Conservation (phyloP, 2,113 vertebrate species). For the Onychostoma macrolepis region DNA sequence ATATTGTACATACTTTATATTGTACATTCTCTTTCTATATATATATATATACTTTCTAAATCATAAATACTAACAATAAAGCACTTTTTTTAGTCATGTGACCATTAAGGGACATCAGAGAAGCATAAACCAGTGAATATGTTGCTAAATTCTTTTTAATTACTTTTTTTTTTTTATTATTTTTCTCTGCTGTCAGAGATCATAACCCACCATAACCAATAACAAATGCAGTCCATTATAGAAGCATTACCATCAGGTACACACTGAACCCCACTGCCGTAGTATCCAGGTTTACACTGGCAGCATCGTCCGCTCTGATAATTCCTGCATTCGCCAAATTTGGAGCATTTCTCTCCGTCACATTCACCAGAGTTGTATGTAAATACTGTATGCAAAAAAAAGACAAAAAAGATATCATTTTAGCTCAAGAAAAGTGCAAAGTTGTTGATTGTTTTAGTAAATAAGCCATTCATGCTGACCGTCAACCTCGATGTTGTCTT, state of each 20-base stretch:
- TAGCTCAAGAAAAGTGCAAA: not conserved
- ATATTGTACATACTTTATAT: not conserved
- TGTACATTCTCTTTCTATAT: no score
- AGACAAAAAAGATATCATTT: constrained; percentile 45
- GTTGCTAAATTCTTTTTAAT: no score
- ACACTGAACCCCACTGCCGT: constrained; percentile 90
- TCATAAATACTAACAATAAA: no score
- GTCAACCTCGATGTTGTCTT: not conserved
- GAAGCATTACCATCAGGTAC: constrained; percentile 86
- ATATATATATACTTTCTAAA: no score
- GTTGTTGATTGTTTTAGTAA: not conserved
- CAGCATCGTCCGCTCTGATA: constrained; percentile 88
- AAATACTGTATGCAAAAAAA: constrained; percentile 79
- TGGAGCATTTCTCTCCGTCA: constrained; percentile 83
- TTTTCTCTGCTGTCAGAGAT: not conserved
- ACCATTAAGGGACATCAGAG: no score
- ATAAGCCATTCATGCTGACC: not conserved
- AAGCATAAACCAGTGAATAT: not conserved
- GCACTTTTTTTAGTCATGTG: no score
- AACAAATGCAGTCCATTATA: not conserved
- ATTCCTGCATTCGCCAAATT: constrained; percentile 86
- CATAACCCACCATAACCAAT: not conserved
- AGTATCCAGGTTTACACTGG: constrained; percentile 87
- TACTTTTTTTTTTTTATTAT: no score
- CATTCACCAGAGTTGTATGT: constrained; percentile 82